Evolutionary conservation across 1,140 invertebrate species (phyloP).

Genomic region (Chironomus tepperi): DNA sequence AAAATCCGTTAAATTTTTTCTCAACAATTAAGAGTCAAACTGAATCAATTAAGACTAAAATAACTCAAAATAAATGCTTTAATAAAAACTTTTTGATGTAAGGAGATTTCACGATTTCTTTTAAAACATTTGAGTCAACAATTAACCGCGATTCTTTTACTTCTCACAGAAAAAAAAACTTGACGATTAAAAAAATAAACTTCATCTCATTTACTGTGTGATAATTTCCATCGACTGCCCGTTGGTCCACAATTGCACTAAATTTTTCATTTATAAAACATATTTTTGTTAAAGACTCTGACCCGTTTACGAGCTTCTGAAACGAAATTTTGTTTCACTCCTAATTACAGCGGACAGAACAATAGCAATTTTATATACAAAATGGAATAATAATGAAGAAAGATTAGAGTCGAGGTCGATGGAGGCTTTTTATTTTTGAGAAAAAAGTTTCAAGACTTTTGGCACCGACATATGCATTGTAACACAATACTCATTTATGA

Average conservation of each 20-base stretch:
- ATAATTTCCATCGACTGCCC: neutral
- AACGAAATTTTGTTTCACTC: neutral
- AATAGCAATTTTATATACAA: neutral
- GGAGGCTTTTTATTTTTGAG: neutral
- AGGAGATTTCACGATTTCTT: neutral
- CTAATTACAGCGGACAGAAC: neutral
- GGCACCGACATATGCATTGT: neutral
- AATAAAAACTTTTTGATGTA: neutral
- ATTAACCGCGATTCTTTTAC: neutral
- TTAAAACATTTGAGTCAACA: neutral
- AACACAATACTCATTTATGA: neutral
- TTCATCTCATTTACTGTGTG: neutral
- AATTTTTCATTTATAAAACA: neutral
- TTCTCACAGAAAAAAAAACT: neutral
- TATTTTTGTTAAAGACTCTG: neutral
- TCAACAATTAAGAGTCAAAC: no score
- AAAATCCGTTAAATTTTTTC: no score
- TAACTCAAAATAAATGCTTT: no score
- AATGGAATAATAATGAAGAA: neutral
- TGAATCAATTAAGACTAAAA: no score
- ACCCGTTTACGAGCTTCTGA: neutral
- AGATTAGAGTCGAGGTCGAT: neutral
- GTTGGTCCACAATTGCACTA: neutral
- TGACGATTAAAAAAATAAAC: no score
- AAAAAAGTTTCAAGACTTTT: neutral